phyloP scores from a whole-genome alignment of 2,888 invertebrate species.

The Sphinx pinastri region DNA sequence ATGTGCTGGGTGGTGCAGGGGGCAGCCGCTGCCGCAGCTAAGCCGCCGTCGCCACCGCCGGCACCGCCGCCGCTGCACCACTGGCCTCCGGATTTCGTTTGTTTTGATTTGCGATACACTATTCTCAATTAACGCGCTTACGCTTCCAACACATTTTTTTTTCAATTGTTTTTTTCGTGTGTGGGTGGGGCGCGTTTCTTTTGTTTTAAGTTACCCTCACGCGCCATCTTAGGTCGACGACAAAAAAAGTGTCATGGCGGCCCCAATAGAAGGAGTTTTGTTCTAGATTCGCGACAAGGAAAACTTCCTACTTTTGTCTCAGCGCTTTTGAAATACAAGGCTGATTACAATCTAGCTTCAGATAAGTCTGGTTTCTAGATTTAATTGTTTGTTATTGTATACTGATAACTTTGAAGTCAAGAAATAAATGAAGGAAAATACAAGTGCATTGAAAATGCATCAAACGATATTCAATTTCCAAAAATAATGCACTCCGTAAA shows the following conservation, averaged over 20 bases:
- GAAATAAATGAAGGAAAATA: neutral
- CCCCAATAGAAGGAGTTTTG: slow-evolving; percentile 53
- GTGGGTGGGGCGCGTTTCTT: slow-evolving; percentile 78
- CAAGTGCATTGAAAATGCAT: neutral
- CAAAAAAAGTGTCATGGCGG: slow-evolving; percentile 82
- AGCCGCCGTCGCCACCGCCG: slow-evolving; percentile 24
- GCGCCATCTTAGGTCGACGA: slow-evolving; percentile 80
- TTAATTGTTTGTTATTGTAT: neutral
- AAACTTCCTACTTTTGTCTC: slow-evolving; percentile 23
- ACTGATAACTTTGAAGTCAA: neutral
- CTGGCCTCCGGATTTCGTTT: slow-evolving; percentile 62
- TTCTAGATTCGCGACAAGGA: slow-evolving; percentile 48
- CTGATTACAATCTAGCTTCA: slow-evolving; percentile 15
- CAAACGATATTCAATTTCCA: too few relatives aligned
- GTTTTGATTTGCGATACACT: slow-evolving; percentile 36
- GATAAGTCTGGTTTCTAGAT: slow-evolving; percentile 6
- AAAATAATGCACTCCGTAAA: too few relatives aligned
- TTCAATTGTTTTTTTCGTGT: slow-evolving; percentile 44
- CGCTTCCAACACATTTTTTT: slow-evolving; percentile 37
- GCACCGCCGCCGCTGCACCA: slow-evolving; percentile 33
- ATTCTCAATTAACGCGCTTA: slow-evolving; percentile 47
- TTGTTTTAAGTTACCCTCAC: slow-evolving; percentile 75
- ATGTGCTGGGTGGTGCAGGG: slow-evolving; percentile 51
- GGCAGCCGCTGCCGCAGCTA: slow-evolving; percentile 35
- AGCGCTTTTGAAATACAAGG: slow-evolving; percentile 21